phyloP scores from a whole-genome alignment of 2,113 vertebrate species.

The Microtus pennsylvanicus region DNA sequence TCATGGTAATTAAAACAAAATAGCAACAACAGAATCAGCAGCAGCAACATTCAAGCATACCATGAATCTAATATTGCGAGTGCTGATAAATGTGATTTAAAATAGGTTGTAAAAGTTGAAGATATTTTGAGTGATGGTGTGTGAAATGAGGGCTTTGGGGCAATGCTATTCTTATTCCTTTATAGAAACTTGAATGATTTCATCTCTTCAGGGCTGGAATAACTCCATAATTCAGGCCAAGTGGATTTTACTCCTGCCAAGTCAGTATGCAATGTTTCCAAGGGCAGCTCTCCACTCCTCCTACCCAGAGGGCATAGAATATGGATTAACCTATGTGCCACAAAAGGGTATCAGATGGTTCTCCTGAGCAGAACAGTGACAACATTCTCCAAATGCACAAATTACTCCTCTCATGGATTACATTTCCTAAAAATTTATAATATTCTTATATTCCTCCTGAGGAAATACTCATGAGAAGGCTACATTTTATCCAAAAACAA shows the following conservation, averaged over 20 bases:
- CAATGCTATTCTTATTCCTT: slow-evolving; percentile 23
- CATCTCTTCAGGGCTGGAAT: slow-evolving; percentile 36
- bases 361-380: slow-evolving; percentile 26
- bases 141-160: slow-evolving; percentile 44
- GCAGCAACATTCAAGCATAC: neutral
- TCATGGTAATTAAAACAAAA: slow-evolving; percentile 67
- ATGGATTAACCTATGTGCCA: slow-evolving; percentile 39
- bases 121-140: slow-evolving; percentile 53
- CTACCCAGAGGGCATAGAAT: slow-evolving; percentile 43
- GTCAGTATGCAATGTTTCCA: slow-evolving; percentile 30
- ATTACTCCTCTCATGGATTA: slow-evolving; percentile 18
- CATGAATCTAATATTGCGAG: neutral
- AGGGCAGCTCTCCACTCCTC: neutral
- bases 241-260: slow-evolving; percentile 22
- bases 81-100: slow-evolving; percentile 58
- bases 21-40: neutral
- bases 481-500: neutral
- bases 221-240: slow-evolving; percentile 25
- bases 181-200: slow-evolving; percentile 60
- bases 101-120: slow-evolving; percentile 23
- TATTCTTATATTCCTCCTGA: slow-evolving; percentile 23
- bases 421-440: neutral
- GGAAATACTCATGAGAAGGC: neutral
- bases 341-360: slow-evolving; percentile 5
- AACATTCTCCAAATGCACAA: slow-evolving; percentile 28